Conservation (phyloP, 2,113 vertebrate species). For the Myiozetetes cayanensis region DNA sequence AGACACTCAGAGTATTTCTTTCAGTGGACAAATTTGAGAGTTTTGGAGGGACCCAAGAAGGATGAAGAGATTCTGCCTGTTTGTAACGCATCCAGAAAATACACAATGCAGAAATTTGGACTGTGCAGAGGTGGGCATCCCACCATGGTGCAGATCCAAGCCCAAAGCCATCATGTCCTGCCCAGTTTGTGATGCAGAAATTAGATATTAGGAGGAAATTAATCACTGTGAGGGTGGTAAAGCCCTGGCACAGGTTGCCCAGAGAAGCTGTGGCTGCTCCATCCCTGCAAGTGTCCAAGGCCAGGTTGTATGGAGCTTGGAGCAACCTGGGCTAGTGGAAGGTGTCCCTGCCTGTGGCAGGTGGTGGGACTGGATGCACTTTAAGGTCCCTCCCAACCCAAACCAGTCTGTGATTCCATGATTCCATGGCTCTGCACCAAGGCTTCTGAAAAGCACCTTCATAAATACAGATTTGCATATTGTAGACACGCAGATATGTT, state of each 20-base stretch:
- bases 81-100: not conserved
- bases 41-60: not conserved
- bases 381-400: not conserved
- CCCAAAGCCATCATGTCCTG: not conserved
- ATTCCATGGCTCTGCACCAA: not conserved
- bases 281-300: not conserved
- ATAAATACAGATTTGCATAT: conserved; percentile 30
- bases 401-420: accelerated
- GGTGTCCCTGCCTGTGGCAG: not conserved
- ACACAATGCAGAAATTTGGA: not conserved
- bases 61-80: not conserved
- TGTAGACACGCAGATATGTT: not conserved
- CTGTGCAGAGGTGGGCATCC: not conserved
- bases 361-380: accelerated
- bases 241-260: not conserved
- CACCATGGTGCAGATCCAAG: not conserved
- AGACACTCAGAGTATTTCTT: not conserved
- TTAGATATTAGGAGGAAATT: not conserved
- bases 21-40: not conserved
- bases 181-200: not conserved
- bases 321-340: not conserved
- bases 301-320: not conserved
- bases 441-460: not conserved
- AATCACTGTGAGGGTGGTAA: not conserved
- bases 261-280: not conserved